Base-by-base conservation (phyloP, 1,140 invertebrate genomes). In the Marisa cornuarietis region DNA sequence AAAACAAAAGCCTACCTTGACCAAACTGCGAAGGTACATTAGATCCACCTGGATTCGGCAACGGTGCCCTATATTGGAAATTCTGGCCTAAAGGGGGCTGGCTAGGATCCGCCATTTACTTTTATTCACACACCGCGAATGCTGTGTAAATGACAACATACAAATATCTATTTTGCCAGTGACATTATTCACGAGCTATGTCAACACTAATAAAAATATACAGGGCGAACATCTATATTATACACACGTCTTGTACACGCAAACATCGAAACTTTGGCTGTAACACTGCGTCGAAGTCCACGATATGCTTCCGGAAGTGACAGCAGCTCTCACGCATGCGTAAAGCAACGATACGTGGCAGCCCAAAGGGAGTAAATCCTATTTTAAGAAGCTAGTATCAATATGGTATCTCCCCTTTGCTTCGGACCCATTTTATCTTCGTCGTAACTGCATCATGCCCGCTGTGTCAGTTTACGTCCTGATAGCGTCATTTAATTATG, bases 281-380 rank as follows among this genome's bases (percentile, higher is more conserved):
- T 52, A 65, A 58, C 62, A 77, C 71, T 77, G 73, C 81, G 24
- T 65, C 62, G 65, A 71, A 61, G 74, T 78, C 78, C 81, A 82
- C 81, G 81, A 82, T 76, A 68, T 82, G 81, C 79, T 82, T 82
- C 81, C 78, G 81, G 81, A 82, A 82, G 81, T 77, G 74, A 79
- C 62, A 24, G 74, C 58, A 72, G 22, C 54, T 58, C 54, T 42
- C 54, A 73, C 77, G 78, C 81, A 82, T 82, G 81, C 81, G 81
- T 79, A 63, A 66, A 77, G 54, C 73, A 61, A 42, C 24, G 66
- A 82, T 82, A 82, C 81, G 81, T 82, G 81, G 81, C 81, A 82
- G 24, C 69, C 52, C 62, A 63, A 72, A 72, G 81, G 81, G 81
- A 76, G 62, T 66, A 42, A 79, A 82, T 69, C 71, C 51, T 18